These are phyloP conservation scores for Telenomus remus DNA, from an alignment of 1,140 invertebrate genomes.

Conservation along the genomic window DNA sequence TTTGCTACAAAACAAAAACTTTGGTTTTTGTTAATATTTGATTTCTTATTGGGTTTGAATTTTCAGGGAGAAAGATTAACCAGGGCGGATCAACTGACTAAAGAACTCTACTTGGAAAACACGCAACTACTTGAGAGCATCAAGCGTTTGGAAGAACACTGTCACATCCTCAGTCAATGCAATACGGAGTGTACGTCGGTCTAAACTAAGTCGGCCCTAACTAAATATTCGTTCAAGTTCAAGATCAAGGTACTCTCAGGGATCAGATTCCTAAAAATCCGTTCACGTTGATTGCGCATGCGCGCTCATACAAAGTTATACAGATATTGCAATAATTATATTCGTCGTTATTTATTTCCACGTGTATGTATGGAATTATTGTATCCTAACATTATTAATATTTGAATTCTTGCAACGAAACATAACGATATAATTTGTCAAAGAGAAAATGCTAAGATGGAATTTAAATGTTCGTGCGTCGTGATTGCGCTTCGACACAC, in stretches of 20 bases:
- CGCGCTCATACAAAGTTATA: slow-evolving; percentile 23
- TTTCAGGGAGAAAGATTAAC: slow-evolving; percentile 78
- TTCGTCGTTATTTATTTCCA: slow-evolving; percentile 40
- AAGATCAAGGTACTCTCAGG: slow-evolving; percentile 53
- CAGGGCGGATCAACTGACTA: slow-evolving; percentile 83
- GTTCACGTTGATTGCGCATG: slow-evolving; percentile 25
- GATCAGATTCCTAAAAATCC: slow-evolving; percentile 50
- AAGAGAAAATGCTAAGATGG: neutral
- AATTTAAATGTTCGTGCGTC: neutral
- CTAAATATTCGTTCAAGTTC: slow-evolving; percentile 4
- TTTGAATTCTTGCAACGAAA: slow-evolving; percentile 23
- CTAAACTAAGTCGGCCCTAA: slow-evolving; percentile 55
- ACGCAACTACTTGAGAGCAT: slow-evolving; percentile 81
- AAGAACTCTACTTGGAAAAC: slow-evolving; percentile 89
- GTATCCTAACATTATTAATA: slow-evolving; percentile 4
- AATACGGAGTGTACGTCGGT: slow-evolving; percentile 74
- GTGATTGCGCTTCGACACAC: slow-evolving; percentile 9
- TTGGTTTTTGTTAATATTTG: too few species aligned
- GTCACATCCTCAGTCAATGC: slow-evolving; percentile 73
- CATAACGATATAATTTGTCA: neutral
- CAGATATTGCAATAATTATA: slow-evolving; percentile 26
- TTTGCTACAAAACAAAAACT: too few species aligned
- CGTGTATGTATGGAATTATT: slow-evolving; percentile 1
- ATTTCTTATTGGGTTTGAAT: neutral
- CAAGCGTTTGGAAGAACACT: slow-evolving; percentile 80